Evolutionary conservation across 2,888 invertebrate species (phyloP).

Genomic region (Calephelis perditalis): DNA sequence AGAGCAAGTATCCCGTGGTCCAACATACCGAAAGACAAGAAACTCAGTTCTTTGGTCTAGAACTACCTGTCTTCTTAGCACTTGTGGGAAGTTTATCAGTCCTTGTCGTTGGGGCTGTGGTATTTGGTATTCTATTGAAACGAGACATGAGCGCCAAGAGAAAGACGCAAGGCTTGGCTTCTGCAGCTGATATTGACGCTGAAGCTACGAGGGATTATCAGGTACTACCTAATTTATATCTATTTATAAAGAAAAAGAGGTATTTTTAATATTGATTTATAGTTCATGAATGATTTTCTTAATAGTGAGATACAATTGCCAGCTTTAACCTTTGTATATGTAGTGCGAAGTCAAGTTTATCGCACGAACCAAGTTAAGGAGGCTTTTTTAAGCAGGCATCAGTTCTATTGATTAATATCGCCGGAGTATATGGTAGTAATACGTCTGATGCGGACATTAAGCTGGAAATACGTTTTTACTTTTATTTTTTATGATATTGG

Average conservation of each 20-base stretch:
- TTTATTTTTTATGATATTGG: no score
- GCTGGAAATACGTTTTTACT: no score
- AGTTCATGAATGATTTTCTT: no score
- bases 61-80: conserved; percentile 56
- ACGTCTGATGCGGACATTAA: no score
- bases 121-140: conserved; percentile 79
- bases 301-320: no score
- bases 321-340: no score
- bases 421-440: no score
- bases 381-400: no score
- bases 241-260: no score
- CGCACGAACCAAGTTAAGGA: no score
- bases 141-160: conserved; percentile 87
- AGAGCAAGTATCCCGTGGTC: conserved; percentile 62
- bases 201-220: conserved; percentile 96
- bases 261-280: neutral
- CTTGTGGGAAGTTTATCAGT: conserved; percentile 59
- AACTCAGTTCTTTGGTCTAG: conserved; percentile 47
- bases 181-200: conserved; percentile 82
- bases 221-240: conserved; percentile 51
- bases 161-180: conserved; percentile 88
- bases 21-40: conserved; percentile 45
- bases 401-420: no score
- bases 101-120: conserved; percentile 54
- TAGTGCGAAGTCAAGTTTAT: no score